These are phyloP conservation scores for Coranthus polyacanthus DNA, from an alignment of 2,797 vertebrate species.

Conservation along the genomic window DNA sequence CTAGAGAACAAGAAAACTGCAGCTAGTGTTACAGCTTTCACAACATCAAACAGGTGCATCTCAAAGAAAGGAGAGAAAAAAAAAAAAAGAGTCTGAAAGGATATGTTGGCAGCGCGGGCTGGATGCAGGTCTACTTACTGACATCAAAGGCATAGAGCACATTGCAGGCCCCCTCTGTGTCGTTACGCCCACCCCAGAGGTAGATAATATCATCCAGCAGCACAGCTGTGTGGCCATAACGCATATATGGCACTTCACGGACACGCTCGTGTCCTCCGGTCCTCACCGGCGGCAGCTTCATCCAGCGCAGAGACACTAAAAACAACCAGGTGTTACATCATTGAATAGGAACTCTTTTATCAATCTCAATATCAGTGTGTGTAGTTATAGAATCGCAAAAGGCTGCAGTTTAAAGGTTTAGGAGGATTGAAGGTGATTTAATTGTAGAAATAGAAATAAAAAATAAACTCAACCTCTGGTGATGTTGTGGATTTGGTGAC, in stretches of 20 bases:
- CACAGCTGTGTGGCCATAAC: conserved; percentile 97
- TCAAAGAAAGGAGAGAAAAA: conserved; percentile 40
- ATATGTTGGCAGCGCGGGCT: conserved; percentile 4
- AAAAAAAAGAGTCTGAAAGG: conserved; percentile 20
- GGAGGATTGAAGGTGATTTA: too few species aligned
- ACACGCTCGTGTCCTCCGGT: conserved; percentile 87
- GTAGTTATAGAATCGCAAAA: too few species aligned
- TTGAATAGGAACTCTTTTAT: too few species aligned
- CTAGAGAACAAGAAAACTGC: neutral
- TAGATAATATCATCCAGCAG: conserved; percentile 96
- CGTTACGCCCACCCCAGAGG: conserved; percentile 98
- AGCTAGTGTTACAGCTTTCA: neutral
- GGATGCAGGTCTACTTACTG: conserved; percentile 87
- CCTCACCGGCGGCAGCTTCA: conserved; percentile 94
- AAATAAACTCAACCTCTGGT: too few species aligned
- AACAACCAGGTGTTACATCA: neutral
- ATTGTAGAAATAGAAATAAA: too few species aligned
- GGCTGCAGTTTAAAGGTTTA: too few species aligned
- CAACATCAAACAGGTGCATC: conserved; percentile 55
- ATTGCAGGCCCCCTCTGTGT: conserved; percentile 98
- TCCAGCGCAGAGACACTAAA: conserved; percentile 96
- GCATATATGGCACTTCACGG: conserved; percentile 97
- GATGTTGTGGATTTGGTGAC: too few species aligned
- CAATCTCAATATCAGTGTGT: too few species aligned
- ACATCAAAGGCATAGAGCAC: conserved; percentile 97